These are phyloP conservation scores for Diorhabda elongata DNA, from an alignment of 1,140 invertebrate species.

Conservation along the genomic window DNA sequence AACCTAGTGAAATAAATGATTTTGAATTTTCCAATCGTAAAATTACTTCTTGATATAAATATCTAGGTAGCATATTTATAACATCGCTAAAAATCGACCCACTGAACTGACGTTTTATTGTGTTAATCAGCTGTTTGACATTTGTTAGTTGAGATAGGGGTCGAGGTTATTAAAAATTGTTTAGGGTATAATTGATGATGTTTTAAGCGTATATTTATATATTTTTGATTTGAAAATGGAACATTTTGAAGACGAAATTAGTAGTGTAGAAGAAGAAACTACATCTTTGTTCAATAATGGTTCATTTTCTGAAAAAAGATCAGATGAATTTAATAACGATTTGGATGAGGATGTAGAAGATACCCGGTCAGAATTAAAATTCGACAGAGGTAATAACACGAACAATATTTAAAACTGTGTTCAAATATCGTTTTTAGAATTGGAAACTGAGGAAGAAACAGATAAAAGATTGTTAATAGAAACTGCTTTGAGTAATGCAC, in stretches of 20 bases:
- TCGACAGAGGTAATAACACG: slow-evolving; percentile 47
- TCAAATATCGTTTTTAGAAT: slow-evolving; percentile 36
- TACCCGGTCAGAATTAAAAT: slow-evolving; percentile 48
- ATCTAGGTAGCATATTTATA: too few relatives aligned
- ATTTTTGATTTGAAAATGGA: slow-evolving; percentile 27
- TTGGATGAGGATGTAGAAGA: slow-evolving; percentile 40
- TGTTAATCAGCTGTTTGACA: not conserved
- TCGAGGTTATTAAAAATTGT: not conserved
- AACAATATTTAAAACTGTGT: slow-evolving; percentile 7
- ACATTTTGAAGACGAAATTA: slow-evolving; percentile 31
- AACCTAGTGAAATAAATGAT: too few relatives aligned
- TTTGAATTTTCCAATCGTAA: too few relatives aligned
- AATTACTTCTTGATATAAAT: too few relatives aligned
- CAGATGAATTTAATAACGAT: slow-evolving; percentile 19
- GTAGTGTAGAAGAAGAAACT: slow-evolving; percentile 34
- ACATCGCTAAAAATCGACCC: too few relatives aligned
- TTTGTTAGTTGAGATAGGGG: not conserved
- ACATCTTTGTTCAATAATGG: slow-evolving; percentile 32
- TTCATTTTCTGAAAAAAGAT: slow-evolving; percentile 28
- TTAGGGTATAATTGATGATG: not conserved
- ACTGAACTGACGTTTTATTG: too few relatives aligned
- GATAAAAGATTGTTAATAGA: slow-evolving; percentile 48
- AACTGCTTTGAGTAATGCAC: slow-evolving; percentile 43
- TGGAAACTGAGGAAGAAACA: slow-evolving; percentile 48
- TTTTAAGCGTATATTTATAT: not conserved